These are phyloP conservation scores for Oophaga pumilio DNA, from an alignment of 2,113 vertebrate genomes.

Conservation along the genomic window DNA sequence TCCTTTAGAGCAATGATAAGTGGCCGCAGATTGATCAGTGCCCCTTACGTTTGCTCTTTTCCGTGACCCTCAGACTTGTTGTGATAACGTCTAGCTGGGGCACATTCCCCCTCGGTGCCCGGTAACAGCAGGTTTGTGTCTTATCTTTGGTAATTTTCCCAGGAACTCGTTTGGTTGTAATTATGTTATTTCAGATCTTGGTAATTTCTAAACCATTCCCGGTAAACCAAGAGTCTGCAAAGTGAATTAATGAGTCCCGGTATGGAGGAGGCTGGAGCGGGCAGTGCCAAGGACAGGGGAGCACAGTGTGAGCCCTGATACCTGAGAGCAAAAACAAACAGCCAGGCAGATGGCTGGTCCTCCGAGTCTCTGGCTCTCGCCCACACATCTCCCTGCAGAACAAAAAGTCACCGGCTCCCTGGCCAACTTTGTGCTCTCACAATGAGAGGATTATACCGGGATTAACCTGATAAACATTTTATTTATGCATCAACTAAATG, in stretches of 20 bases:
- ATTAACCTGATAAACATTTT: background rate
- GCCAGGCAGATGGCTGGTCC: background rate
- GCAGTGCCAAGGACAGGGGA: conserved; percentile 37
- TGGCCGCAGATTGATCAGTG: background rate
- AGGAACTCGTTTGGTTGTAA: background rate
- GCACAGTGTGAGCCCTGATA: conserved; percentile 10
- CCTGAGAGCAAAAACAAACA: conserved; percentile 48
- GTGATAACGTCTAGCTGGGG: conserved; percentile 3
- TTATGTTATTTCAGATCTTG: background rate
- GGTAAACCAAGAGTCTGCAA: background rate
- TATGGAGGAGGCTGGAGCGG: conserved; percentile 1
- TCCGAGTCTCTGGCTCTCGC: background rate
- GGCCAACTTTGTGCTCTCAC: conserved; percentile 17
- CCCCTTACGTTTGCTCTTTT: background rate
- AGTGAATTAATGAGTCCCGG: conserved; percentile 38
- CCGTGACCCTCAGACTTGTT: background rate
- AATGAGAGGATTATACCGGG: conserved; percentile 22
- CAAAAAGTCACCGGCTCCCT: background rate
- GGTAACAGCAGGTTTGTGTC: conserved; percentile 14
- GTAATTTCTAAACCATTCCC: conserved; percentile 16
- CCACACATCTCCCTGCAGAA: background rate
- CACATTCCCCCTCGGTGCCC: background rate
- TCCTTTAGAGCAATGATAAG: background rate
- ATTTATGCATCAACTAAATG: background rate
- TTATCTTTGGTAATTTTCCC: conserved; percentile 47